Percentiles rank a stretch among this genome's conserved stretches.
Evolutionary conservation across 2,797 vertebrate genomes (phyloP).

Genomic region (Pelochelys cantorii): DNA sequence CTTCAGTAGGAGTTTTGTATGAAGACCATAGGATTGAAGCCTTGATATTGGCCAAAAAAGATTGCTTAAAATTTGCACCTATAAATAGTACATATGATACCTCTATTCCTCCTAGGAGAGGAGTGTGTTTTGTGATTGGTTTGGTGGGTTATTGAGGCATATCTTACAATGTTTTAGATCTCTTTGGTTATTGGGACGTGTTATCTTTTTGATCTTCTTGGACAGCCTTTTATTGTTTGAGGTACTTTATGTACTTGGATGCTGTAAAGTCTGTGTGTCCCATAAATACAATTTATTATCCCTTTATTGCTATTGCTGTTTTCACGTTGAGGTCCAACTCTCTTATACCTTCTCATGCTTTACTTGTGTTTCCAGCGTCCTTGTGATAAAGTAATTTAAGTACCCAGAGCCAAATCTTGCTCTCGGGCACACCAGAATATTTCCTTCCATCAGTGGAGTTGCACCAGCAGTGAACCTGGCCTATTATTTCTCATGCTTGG

Average conservation of each 20-base stretch:
- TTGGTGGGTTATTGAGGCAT: not conserved
- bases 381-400: not conserved
- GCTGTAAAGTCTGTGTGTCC: not conserved
- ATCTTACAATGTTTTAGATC: not conserved
- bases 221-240: not conserved
- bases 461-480: not conserved
- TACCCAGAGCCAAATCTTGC: not conserved
- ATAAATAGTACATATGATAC: not conserved
- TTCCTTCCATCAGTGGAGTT: not conserved
- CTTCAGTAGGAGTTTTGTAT: not conserved
- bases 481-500: not conserved
- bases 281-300: not conserved
- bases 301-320: not conserved
- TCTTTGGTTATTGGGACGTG: not conserved
- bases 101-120: not conserved
- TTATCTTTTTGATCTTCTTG: not conserved
- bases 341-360: not conserved
- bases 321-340: not conserved
- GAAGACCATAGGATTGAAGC: not conserved
- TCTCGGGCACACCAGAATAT: not conserved
- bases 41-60: not conserved
- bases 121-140: not conserved
- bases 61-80: not conserved
- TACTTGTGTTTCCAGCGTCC: not conserved
- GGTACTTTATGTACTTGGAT: not conserved